Evolutionary conservation across 2,113 vertebrate species (phyloP).

Genomic region (Myrmophylax atrothorax): DNA sequence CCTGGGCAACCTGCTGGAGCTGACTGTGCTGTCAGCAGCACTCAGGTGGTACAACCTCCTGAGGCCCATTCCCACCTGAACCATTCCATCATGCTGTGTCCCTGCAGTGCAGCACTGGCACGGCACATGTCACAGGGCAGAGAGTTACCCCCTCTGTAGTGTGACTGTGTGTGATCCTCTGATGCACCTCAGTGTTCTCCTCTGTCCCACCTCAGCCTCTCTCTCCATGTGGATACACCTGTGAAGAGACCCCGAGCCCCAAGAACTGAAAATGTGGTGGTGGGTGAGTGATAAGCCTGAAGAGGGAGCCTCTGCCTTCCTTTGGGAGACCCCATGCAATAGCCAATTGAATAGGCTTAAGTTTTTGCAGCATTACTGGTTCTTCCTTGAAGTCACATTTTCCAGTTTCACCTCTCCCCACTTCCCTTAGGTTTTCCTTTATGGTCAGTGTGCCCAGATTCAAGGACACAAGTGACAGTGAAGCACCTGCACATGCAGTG

Average conservation of each 20-base stretch:
- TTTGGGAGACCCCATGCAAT: not conserved
- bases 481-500: not conserved
- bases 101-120: not conserved
- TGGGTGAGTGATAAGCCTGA: not conserved
- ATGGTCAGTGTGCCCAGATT: not conserved
- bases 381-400: not conserved
- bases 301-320: not conserved
- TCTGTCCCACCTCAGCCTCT: not conserved
- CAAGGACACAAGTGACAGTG: not conserved
- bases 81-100: accelerated
- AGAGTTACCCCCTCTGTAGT: accelerated
- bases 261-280: not conserved
- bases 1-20: not conserved
- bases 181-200: too few relatives aligned
- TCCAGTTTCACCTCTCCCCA: not conserved
- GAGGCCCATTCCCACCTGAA: not conserved
- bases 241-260: not conserved
- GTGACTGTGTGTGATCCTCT: not conserved
- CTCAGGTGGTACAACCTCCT: accelerated
- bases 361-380: not conserved
- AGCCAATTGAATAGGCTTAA: not conserved
- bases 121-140: not conserved
- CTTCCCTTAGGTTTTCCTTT: not conserved
- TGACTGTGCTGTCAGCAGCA: not conserved
- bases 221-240: not conserved